Evolutionary conservation across 2,797 vertebrate genomes (phyloP), one percentile per base, ranked within the genome.

Genomic region (Garrulus glandarius): DNA sequence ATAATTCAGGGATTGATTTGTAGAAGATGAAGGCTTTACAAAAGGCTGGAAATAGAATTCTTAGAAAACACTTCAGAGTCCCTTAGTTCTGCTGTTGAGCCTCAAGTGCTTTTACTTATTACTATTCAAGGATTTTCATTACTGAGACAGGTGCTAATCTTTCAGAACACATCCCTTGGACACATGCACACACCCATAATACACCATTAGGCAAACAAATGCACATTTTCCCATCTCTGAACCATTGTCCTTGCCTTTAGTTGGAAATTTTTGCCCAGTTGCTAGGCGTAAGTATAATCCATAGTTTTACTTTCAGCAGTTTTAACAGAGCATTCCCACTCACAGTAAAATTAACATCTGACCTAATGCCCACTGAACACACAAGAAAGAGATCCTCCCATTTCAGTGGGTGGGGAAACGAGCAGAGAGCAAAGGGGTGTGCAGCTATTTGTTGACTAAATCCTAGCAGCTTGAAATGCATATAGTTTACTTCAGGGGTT

Each of bases 1-100:
- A 91, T 92, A 84, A 93, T 92, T 95, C 76, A 94, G 36, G 61
- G 46, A 71, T 23, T 65, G 39, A 83, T 83, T 78, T 74, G 57
- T 91, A 88, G 56, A 84, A 84, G 61, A 74, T 67, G 14, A 85
- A 92, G 47, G 36, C 46, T 84, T 77, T 77, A 75, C 57, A 77
- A 91, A 74, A 43, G 39, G 32, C 71, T 89, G 53, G 53, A 89
- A 93, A 72, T 0, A 78, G 29, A 81, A 87, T 46, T 93, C 47
- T 39, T 32, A 14, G 39, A 65, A 92, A 88, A 84, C 39, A 50
- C 30, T 75, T 37, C 50, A 72, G 52, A 74, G 37, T 37, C 20
- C 20, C 52, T 32, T 32, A 39, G 20, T 68, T 92, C 29, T 86
- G 74, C 34, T 76, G 34, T 47, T 75, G 37, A 92, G 41, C 30